A percentile compares a stretch with the other conserved stretches of the same genome.
phyloP scores from a whole-genome alignment of 2,113 vertebrate species.

The Psittacula cyanocephala region DNA sequence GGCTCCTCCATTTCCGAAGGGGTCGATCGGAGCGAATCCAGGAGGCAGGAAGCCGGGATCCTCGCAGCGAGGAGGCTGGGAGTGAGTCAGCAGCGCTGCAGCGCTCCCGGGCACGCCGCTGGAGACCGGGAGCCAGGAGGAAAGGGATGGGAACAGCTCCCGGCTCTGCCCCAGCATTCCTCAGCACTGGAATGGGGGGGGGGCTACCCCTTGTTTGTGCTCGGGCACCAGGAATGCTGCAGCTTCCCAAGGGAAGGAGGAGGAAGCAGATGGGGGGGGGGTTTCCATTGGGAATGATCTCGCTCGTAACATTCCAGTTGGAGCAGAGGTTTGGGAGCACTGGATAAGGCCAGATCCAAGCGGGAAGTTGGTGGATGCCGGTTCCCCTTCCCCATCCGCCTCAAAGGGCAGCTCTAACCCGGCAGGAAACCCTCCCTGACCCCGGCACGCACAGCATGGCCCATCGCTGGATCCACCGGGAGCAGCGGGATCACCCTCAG shows the following conservation, averaged over 20 bases:
- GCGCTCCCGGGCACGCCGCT: no score
- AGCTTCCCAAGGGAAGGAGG: background rate
- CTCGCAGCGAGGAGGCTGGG: background rate
- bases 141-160: background rate
- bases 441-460: background rate
- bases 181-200: background rate
- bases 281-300: background rate
- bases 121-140: background rate
- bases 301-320: background rate
- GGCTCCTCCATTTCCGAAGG: background rate
- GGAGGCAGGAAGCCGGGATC: background rate
- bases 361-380: background rate
- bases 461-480: background rate
- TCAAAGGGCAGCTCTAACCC: background rate
- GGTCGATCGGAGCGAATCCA: background rate
- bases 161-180: background rate
- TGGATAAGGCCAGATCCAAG: background rate
- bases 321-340: background rate
- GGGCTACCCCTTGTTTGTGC: background rate
- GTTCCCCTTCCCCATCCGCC: background rate
- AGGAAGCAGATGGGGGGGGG: background rate
- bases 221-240: background rate
- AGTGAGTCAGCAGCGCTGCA: background rate
- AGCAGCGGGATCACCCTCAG: background rate
- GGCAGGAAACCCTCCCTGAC: background rate